These are phyloP conservation scores for Andrena fulva DNA, from an alignment of 2,888 invertebrate genomes.

Conservation along the genomic window DNA sequence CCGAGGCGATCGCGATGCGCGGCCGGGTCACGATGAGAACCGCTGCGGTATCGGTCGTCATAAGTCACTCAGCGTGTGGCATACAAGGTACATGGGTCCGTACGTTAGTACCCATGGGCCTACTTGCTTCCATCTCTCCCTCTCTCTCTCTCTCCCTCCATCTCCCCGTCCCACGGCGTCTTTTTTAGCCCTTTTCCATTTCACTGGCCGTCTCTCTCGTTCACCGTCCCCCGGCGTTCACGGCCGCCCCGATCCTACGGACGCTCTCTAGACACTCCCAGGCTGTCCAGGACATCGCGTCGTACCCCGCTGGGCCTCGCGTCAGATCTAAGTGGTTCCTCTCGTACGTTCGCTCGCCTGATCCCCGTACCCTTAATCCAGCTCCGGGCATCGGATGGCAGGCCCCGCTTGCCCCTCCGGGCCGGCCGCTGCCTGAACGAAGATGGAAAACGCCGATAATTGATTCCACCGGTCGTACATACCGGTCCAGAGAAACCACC, in stretches of 20 bases:
- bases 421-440: conserved; percentile 3
- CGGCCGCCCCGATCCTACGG: conserved; percentile 47
- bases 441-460: conserved; percentile 69
- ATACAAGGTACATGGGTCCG: conserved; percentile 77
- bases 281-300: conserved; percentile 73
- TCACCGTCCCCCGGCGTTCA: conserved; percentile 36
- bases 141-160: conserved; percentile 33
- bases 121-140: conserved; percentile 57
- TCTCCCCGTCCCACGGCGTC: conserved; percentile 40
- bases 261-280: conserved; percentile 70
- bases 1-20: neutral
- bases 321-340: conserved; percentile 68
- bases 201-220: conserved; percentile 16
- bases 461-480: conserved; percentile 60
- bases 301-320: conserved; percentile 73
- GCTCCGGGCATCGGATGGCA: conserved; percentile 41
- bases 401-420: neutral
- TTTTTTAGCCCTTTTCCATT: conserved; percentile 49
- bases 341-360: conserved; percentile 48
- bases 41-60: conserved; percentile 79
- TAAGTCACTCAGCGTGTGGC: conserved; percentile 84
- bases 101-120: conserved; percentile 71
- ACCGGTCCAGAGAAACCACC: neutral
- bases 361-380: conserved; percentile 59
- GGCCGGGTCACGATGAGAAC: conserved; percentile 72